phyloP scores from a whole-genome alignment of 2,797 vertebrate genomes.

The Gila robusta region DNA sequence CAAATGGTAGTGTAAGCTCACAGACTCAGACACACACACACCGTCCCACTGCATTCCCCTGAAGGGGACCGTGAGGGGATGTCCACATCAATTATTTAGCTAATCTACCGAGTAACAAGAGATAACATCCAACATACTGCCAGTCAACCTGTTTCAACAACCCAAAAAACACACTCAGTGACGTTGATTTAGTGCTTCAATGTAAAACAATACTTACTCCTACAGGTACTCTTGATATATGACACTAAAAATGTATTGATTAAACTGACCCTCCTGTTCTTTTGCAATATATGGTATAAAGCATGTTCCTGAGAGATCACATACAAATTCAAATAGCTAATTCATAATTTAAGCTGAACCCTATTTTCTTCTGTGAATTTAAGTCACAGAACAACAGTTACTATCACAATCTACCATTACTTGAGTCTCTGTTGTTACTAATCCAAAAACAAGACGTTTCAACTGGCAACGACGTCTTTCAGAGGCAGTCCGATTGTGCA shows the following conservation, averaged over 20 bases:
- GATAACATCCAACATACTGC: constrained; percentile 72
- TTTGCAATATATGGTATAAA: not conserved
- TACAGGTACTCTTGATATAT: not conserved
- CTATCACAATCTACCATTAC: not conserved
- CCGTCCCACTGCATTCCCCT: constrained; percentile 60
- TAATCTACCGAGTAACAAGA: constrained; percentile 67
- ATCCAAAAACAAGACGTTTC: not conserved
- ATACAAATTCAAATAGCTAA: not conserved
- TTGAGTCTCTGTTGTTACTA: not conserved
- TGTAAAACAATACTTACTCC: constrained; percentile 9
- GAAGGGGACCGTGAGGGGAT: constrained; percentile 66
- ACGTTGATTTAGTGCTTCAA: constrained; percentile 61
- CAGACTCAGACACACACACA: constrained; percentile 45
- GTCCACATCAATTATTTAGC: constrained; percentile 75
- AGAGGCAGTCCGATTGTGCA: not conserved
- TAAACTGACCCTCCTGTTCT: not conserved
- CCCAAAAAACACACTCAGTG: constrained; percentile 63
- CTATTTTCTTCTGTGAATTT: not conserved
- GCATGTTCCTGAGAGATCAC: not conserved
- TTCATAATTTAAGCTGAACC: not conserved
- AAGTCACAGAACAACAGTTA: not conserved
- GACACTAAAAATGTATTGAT: not conserved
- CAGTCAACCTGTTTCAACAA: constrained; percentile 55
- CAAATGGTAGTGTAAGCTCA: not conserved
- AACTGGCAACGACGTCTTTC: not conserved